Conservation (phyloP, 2,113 vertebrate genomes). For the Tenrec ecaudatus region DNA sequence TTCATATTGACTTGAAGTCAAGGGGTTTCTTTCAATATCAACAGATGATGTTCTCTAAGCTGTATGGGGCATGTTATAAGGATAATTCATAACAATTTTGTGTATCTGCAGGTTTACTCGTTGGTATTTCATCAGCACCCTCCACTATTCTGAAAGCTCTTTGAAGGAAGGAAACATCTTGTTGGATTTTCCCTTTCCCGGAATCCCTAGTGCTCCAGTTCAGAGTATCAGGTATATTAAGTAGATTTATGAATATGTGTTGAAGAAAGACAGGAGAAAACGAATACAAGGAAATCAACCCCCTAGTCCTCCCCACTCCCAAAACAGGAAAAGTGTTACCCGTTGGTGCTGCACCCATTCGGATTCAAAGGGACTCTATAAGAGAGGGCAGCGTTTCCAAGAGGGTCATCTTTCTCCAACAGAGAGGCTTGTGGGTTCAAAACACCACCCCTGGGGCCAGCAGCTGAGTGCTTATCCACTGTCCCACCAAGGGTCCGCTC, state of each 20-base stretch:
- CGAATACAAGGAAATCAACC: neutral
- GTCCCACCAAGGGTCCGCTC: neutral
- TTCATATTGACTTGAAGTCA: neutral
- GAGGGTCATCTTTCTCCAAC: no score
- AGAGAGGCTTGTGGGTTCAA: no score
- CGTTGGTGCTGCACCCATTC: neutral
- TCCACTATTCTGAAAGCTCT: conserved; percentile 18
- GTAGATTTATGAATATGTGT: conserved; percentile 14
- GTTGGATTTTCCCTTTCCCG: neutral
- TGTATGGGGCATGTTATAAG: neutral
- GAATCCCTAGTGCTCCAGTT: conserved; percentile 26
- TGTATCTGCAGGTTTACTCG: neutral
- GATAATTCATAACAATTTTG: conserved; percentile 5
- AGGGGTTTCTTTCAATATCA: neutral
- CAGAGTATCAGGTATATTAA: conserved; percentile 13
- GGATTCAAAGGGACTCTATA: neutral
- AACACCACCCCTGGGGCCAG: neutral
- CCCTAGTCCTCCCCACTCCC: no score
- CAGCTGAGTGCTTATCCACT: neutral
- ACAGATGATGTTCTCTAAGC: neutral
- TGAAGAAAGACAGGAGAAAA: conserved; percentile 42
- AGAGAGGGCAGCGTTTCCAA: neutral
- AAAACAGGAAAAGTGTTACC: neutral
- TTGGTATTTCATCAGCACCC: neutral
- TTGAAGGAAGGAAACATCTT: conserved; percentile 6